Percentiles rank a stretch among this genome's conserved stretches.
These are phyloP conservation scores for Corythoichthys haematopterus DNA, from an alignment of 2,113 vertebrate genomes.

Conservation along the genomic window DNA sequence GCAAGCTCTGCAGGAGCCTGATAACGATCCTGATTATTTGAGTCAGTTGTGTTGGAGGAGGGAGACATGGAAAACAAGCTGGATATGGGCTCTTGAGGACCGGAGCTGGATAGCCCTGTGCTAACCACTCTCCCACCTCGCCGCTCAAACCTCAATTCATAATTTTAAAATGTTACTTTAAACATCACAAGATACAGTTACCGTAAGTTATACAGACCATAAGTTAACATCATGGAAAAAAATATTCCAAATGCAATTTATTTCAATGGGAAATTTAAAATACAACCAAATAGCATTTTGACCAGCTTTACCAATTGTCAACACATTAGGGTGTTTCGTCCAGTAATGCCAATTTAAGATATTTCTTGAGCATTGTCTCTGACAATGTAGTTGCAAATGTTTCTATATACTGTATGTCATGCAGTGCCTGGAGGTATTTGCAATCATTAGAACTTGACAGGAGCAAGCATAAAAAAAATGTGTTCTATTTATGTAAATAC, in stretches of 20 bases:
- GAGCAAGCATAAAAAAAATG: conserved; percentile 6
- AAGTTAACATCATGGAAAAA: neutral
- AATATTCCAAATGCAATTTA: neutral
- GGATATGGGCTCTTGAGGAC: too few species aligned
- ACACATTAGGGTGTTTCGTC: neutral
- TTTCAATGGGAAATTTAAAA: neutral
- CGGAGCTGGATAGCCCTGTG: too few species aligned
- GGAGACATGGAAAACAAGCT: too few species aligned
- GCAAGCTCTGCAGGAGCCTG: too few species aligned
- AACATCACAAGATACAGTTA: neutral
- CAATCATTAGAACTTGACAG: conserved; percentile 19
- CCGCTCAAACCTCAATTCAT: neutral
- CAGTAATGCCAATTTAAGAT: neutral
- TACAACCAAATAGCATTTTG: neutral
- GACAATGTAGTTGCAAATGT: neutral
- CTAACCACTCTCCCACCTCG: too few species aligned
- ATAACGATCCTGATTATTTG: too few species aligned
- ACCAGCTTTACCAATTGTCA: neutral
- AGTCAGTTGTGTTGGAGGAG: too few species aligned
- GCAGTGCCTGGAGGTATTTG: conserved; percentile 26
- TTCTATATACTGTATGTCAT: neutral
- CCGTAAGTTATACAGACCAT: too few species aligned
- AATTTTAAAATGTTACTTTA: neutral
- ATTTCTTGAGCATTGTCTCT: conserved; percentile 1
- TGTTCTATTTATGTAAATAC: neutral